These are phyloP conservation scores for Mormyrops boulengeri DNA, from an alignment of 2,797 vertebrate genomes.

Conservation along the genomic window DNA sequence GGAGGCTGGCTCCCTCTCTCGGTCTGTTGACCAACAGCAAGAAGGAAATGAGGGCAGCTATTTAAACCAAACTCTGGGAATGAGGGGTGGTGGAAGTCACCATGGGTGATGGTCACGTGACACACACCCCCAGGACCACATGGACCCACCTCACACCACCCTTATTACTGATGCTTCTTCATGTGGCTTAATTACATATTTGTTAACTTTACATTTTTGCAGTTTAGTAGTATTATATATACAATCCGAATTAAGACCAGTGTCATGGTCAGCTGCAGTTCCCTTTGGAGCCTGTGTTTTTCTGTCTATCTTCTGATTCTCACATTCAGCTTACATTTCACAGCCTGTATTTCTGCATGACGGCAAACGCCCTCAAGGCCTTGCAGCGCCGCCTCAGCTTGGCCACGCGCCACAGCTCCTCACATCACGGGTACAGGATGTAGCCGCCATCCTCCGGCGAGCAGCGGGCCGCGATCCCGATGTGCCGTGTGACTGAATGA, in stretches of 20 bases:
- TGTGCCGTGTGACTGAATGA: background rate
- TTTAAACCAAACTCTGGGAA: background rate
- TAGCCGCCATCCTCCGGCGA: background rate
- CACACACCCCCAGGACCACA: background rate
- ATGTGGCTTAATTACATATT: background rate
- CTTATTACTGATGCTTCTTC: background rate
- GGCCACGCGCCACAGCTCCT: background rate
- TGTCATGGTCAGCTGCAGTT: background rate
- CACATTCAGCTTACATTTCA: background rate
- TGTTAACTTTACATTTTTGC: background rate
- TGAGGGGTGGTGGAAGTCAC: background rate
- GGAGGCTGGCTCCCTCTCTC: background rate
- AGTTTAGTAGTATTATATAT: background rate
- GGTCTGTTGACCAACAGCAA: background rate
- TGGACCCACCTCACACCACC: background rate
- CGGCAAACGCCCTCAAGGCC: background rate
- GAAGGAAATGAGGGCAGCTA: background rate
- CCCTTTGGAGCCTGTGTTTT: background rate
- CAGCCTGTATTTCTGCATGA: background rate
- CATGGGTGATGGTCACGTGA: background rate
- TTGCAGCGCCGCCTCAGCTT: background rate
- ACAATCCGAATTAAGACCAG: background rate
- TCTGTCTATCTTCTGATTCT: background rate
- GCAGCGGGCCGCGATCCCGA: background rate
- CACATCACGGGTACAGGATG: background rate